A percentile compares a stretch with the other conserved stretches of the same genome.
phyloP scores from a whole-genome alignment of 2,113 vertebrate species.

The Ardeotis arabs region DNA sequence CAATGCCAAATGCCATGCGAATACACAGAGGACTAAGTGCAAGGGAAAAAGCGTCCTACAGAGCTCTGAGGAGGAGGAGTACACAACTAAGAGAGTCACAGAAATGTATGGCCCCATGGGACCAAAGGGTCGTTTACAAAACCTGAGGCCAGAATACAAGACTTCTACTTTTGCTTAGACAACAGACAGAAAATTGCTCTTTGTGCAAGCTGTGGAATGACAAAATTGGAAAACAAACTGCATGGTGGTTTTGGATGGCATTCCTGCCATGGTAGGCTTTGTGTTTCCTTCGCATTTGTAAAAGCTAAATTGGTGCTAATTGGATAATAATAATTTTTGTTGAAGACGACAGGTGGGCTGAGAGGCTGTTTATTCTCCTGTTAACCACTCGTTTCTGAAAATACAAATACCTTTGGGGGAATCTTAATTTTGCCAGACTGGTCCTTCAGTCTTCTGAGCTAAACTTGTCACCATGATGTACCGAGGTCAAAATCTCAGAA shows the following conservation, averaged over 20 bases:
- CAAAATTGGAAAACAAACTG: constrained; percentile 42
- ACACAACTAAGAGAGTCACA: neutral
- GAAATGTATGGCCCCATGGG: neutral
- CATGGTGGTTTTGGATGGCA: constrained; percentile 11
- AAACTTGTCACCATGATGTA: neutral
- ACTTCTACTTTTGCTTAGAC: neutral
- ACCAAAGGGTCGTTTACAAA: neutral
- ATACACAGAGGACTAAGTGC: neutral
- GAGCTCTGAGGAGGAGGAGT: neutral
- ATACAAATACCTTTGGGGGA: neutral
- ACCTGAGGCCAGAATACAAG: neutral
- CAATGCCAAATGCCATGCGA: neutral
- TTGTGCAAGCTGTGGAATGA: constrained; percentile 20
- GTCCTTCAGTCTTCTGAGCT: neutral
- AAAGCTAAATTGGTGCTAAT: neutral
- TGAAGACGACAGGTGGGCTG: neutral
- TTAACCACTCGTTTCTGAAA: neutral
- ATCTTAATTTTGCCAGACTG: neutral
- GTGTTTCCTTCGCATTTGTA: neutral
- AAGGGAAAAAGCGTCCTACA: neutral
- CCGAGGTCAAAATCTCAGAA: neutral
- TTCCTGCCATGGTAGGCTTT: neutral
- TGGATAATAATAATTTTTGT: constrained; percentile 7
- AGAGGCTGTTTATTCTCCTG: neutral
- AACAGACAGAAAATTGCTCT: constrained; percentile 12